phyloP scores from a whole-genome alignment of 1,140 invertebrate species.

The Sweltsa coloradensis region DNA sequence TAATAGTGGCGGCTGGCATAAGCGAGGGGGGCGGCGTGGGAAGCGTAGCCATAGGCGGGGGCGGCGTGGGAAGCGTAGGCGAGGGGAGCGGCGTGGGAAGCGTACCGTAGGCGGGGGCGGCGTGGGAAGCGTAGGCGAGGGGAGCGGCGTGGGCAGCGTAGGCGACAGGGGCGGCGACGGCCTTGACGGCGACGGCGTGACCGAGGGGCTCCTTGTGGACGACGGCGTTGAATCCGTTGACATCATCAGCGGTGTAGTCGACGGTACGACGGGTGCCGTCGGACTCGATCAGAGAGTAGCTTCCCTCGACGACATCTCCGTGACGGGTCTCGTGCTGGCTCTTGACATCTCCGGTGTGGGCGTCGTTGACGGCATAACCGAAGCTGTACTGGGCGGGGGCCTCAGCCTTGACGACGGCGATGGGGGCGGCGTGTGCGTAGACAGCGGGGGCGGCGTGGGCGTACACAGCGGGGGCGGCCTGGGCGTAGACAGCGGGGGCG shows the following conservation, averaged over 20 bases:
- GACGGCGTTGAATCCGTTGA: constrained; percentile 33
- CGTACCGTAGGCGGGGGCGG: constrained; percentile 2
- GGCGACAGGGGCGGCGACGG: constrained; percentile 7
- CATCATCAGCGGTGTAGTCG: constrained; percentile 33
- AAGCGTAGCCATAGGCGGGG: constrained; percentile 4
- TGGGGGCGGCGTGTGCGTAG: constrained; percentile 15
- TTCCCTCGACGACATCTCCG: constrained; percentile 22
- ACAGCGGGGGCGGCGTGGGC: constrained; percentile 22
- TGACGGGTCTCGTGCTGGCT: constrained; percentile 18
- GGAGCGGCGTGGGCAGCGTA: background rate
- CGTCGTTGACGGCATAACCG: constrained; percentile 33
- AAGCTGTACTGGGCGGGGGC: constrained; percentile 41
- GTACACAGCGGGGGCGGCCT: constrained; percentile 19
- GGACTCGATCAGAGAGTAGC: constrained; percentile 29
- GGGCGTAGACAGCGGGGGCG: constrained; percentile 30
- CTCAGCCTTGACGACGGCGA: constrained; percentile 10
- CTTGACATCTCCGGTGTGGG: constrained; percentile 21
- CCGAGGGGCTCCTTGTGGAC: constrained; percentile 19
- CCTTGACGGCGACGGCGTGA: constrained; percentile 12
- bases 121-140: background rate
- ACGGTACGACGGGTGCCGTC: constrained; percentile 34
- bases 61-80: background rate
- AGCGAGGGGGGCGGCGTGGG: constrained; percentile 8
- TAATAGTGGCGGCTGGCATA: constrained; percentile 14
- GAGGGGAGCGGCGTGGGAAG: background rate